Percentiles rank a stretch among this genome's conserved stretches.
Conservation (phyloP, 2,797 vertebrate genomes). For the Poecilia picta region DNA sequence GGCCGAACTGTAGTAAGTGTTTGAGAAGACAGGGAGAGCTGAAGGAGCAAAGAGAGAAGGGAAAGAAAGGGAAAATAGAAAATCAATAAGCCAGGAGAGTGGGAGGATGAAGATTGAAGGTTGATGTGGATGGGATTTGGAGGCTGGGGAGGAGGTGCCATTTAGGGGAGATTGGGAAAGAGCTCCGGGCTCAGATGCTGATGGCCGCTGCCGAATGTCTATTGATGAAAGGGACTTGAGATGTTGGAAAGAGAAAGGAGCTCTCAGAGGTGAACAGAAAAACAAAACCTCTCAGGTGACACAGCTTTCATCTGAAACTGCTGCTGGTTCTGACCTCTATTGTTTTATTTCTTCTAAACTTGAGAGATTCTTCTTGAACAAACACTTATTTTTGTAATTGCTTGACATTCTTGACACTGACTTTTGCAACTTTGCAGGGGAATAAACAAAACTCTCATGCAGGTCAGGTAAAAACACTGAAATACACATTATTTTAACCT, state of each 20-base stretch:
- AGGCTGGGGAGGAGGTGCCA: constrained; percentile 42
- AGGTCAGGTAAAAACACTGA: background rate
- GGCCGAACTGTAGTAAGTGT: constrained; percentile 53
- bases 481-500: background rate
- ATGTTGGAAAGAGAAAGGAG: constrained; percentile 24
- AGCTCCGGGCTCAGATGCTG: constrained; percentile 52
- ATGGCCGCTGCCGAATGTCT: constrained; percentile 52
- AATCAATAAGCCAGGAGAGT: constrained; percentile 77
- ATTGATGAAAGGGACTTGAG: constrained; percentile 49
- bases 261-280: constrained; percentile 49
- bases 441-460: background rate
- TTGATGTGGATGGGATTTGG: constrained; percentile 70
- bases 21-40: constrained; percentile 62
- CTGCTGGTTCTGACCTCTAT: constrained; percentile 45
- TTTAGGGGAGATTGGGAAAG: constrained; percentile 57
- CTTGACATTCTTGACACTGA: background rate
- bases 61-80: constrained; percentile 70
- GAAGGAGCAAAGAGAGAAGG: constrained; percentile 36
- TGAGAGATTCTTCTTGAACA: constrained; percentile 20
- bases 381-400: background rate
- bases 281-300: constrained; percentile 34
- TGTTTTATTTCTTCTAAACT: constrained; percentile 16
- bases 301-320: background rate
- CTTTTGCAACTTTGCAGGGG: background rate
- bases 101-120: constrained; percentile 79